Base-by-base conservation (phyloP, 2,797 vertebrate genomes). In the Diplodus puntazzo region DNA sequence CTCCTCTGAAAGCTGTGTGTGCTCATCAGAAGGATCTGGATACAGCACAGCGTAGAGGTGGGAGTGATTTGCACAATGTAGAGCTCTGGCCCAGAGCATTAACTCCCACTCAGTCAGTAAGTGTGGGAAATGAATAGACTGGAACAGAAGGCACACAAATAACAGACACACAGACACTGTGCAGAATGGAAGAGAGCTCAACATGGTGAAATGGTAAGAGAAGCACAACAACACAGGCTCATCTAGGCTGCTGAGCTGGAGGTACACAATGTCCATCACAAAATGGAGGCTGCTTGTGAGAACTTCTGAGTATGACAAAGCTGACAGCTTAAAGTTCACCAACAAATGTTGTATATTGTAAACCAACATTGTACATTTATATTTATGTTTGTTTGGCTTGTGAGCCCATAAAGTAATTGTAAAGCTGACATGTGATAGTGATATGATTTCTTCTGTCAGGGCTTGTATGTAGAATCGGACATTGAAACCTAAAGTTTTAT, bases 81-180 rank as follows among this genome's bases (percentile, higher is more conserved):
- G 57, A 80, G 78, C 54, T 74, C 60, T 55, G 77, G 82, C 59
- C 77, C 67, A 78, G 50, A 83, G 55, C 69, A 75, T 49, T 20
- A 83, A 74, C 84, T 85, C 89, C 87, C 86, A 88, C 89, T 81
- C 82, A 80, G 78, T 80, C 82, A 80, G 78, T 23, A 63, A 65
- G 71, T 66, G 88, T 87, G 81, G 77, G 74, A 73, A 84, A 72
- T 75, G 75, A 89, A 87, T 82, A 82, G 79, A 84, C 23, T 74
- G 0, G 46, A 87, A 75, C 75, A 89, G 67, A 80, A 77, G 21
- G 73, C 68, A 64, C 62, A 85, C 65, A 75, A 69, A 79, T 39
- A 50, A 65, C 73, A 75, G 63, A 77, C 72, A 83, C 74, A 72
- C 62, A 54, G 16, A 54, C 58, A 60, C 43, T 59, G 11, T 57